A percentile compares a stretch with the other conserved stretches of the same genome.
phyloP scores from a whole-genome alignment of 2,113 vertebrate species.

The Hemiscyllium ocellatum region DNA sequence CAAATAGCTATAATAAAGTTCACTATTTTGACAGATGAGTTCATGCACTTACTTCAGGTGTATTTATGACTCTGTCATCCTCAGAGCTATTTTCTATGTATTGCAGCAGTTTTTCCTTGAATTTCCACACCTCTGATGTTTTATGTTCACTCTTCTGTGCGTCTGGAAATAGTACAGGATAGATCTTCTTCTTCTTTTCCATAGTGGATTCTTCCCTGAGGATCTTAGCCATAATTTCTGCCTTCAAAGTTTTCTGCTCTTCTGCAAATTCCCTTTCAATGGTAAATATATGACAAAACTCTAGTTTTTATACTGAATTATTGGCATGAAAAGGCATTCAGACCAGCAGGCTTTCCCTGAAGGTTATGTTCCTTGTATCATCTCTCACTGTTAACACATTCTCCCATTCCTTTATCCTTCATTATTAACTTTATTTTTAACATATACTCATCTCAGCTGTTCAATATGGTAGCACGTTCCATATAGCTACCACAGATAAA shows the following conservation, averaged over 20 bases:
- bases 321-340: not conserved
- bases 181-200: conserved; percentile 46
- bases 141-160: conserved; percentile 1
- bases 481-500: not conserved
- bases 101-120: conserved; percentile 47
- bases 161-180: conserved; percentile 26
- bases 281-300: conserved; percentile 31
- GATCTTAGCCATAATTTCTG: conserved; percentile 65
- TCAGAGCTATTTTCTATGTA: conserved; percentile 46
- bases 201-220: conserved; percentile 58
- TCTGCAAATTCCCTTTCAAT: conserved; percentile 65
- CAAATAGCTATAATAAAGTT: not conserved
- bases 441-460: not conserved
- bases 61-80: not conserved
- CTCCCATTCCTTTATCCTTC: not conserved
- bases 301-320: not conserved
- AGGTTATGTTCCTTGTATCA: not conserved
- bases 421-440: not conserved
- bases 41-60: not conserved
- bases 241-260: conserved; percentile 61
- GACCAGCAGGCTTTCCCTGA: not conserved
- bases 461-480: not conserved
- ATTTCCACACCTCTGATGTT: conserved; percentile 37
- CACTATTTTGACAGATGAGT: not conserved
- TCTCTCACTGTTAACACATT: not conserved